Evolutionary conservation across 2,888 invertebrate genomes (phyloP).

Genomic region (Yponomeuta plumbellus): DNA sequence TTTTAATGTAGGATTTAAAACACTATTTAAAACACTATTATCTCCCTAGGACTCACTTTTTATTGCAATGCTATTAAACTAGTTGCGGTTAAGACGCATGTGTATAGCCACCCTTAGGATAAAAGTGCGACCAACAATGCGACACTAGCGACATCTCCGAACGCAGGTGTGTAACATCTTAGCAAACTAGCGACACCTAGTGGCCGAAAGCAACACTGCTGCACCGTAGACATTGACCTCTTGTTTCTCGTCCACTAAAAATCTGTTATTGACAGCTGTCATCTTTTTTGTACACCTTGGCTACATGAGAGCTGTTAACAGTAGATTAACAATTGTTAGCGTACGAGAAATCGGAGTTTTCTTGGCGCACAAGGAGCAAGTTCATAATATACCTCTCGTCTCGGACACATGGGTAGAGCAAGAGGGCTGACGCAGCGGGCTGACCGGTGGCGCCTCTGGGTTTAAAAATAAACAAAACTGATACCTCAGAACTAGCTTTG

Average conservation of each 20-base stretch:
- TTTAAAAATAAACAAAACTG: background rate
- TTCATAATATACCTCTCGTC: slow-evolving; percentile 39
- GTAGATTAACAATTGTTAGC: too few species aligned
- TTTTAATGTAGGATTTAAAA: too few species aligned
- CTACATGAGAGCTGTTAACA: too few species aligned
- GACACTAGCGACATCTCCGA: slow-evolving; percentile 13
- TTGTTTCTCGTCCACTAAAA: too few species aligned
- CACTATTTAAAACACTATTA: too few species aligned
- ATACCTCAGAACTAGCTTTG: background rate
- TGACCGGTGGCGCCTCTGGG: slow-evolving; percentile 62
- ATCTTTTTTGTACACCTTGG: too few species aligned
- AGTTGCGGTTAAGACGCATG: background rate
- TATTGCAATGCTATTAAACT: too few species aligned
- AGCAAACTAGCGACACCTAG: slow-evolving; percentile 9
- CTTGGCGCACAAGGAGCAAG: background rate
- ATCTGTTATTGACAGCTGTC: too few species aligned
- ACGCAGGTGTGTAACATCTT: background rate
- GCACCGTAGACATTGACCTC: background rate
- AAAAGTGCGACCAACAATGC: background rate
- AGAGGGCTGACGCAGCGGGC: slow-evolving; percentile 69
- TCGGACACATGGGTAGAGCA: slow-evolving; percentile 46
- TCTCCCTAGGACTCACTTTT: too few species aligned
- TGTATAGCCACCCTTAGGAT: background rate
- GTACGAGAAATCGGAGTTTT: background rate
- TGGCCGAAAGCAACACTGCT: slow-evolving; percentile 16